Base-by-base conservation (phyloP, 2,797 vertebrate species). In the Antrozous pallidus region DNA sequence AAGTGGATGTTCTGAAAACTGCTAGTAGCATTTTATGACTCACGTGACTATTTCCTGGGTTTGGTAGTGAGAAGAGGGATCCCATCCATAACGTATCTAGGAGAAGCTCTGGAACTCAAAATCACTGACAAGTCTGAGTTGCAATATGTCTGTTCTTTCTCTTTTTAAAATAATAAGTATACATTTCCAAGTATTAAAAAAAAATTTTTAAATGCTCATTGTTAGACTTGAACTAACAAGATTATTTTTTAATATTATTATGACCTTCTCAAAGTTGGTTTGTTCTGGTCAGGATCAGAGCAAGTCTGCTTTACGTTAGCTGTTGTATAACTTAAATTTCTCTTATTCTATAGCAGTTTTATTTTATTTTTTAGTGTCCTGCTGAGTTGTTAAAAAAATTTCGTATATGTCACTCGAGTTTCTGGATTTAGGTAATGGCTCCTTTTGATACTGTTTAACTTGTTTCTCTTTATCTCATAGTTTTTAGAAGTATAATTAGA, bases 291-390 rank as follows among this genome's bases (percentile, higher is more conserved):
- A 24, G 45, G 20, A 74, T 73, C 22, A 54, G 24, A 89, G 47
- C 47, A 26, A 75, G 38, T 45, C 22, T 18, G 1, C 33, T 28
- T 28, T 71, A 36, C 5, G 12, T 58, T 61, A 61, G 14, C 28
- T 33, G 13, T 54, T 49, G 13, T 38, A 12, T 84, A 65, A 51
- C 58, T 75, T 80, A 31, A 54, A 9, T 33, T 3, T 84, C 38
- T 61, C 67, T 69, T 81, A 17, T 8, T 65, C 9, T 82, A 9
- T 5, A 31, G 18, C 22, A 79, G 0, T 42, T 78, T 88, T 8
- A 18, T 87, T 94, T 63, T 40, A 61, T 54, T 83, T 94, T 93
- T 88, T 56, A 51, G 49, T 26, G 38, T 89, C 71, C n/a, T 51
- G 0, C 61, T 70, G 33, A 56, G 70, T 74, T 95, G 26, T 73